These are phyloP conservation scores for Tachuris rubrigastra DNA, from an alignment of 2,113 vertebrate species.

Conservation along the genomic window DNA sequence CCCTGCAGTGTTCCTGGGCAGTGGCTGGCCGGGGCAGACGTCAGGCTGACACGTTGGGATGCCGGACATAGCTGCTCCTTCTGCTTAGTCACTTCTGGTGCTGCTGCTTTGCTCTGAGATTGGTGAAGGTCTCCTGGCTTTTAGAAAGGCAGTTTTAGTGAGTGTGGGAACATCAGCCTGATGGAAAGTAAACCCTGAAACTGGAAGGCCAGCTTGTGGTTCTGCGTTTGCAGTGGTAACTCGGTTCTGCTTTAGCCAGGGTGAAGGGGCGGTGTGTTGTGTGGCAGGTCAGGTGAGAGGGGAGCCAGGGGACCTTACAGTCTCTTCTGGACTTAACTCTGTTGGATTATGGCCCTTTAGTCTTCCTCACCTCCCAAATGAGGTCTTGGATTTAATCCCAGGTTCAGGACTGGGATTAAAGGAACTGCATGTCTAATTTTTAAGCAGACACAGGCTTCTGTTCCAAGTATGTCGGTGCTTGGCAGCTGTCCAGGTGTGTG, in stretches of 20 bases:
- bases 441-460: background rate
- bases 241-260: background rate
- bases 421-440: slow-evolving; percentile 10
- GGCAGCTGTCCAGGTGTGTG: background rate
- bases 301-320: background rate
- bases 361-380: background rate
- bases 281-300: background rate
- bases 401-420: slow-evolving; percentile 12
- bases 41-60: slow-evolving; percentile 24
- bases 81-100: slow-evolving; percentile 70
- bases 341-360: background rate
- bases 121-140: slow-evolving; percentile 20
- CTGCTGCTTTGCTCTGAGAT: background rate
- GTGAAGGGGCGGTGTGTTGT: background rate
- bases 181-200: background rate
- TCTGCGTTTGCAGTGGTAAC: background rate
- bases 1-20: background rate
- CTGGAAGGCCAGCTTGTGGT: background rate
- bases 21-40: background rate
- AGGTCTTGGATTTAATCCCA: background rate
- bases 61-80: slow-evolving; percentile 34
- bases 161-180: slow-evolving; percentile 16
- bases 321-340: background rate
- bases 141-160: background rate
- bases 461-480: background rate